phyloP scores from a whole-genome alignment of 2,888 invertebrate genomes.

The Leptopterna dolabrata region DNA sequence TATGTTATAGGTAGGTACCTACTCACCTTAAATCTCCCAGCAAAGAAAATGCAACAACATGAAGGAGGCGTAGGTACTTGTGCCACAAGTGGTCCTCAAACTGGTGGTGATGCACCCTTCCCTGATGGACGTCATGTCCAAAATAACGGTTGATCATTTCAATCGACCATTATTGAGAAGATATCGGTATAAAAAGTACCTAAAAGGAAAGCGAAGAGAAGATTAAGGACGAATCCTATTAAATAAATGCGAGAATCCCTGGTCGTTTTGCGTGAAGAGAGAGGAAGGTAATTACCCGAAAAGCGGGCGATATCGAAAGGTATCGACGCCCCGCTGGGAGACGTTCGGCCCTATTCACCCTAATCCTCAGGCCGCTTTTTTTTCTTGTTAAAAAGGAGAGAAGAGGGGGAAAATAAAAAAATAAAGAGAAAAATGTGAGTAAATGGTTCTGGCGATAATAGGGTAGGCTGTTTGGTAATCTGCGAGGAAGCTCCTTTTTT shows the following conservation, averaged over 20 bases:
- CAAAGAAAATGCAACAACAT: too few relatives aligned
- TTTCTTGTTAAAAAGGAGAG: neutral
- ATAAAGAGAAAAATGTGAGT: neutral
- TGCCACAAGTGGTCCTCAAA: too few relatives aligned
- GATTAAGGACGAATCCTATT: neutral
- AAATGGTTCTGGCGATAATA: conserved; percentile 5
- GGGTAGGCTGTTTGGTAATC: neutral
- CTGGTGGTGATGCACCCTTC: too few relatives aligned
- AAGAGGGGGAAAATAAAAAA: neutral
- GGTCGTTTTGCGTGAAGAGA: neutral
- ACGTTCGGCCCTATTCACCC: conserved; percentile 1
- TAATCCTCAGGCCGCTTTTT: neutral
- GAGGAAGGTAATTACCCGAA: neutral
- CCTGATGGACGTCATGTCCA: too few relatives aligned
- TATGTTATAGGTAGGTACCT: too few relatives aligned
- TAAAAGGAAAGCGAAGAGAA: too few relatives aligned
- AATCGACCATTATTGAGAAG: too few relatives aligned
- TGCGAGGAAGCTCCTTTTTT: neutral
- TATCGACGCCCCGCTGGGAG: neutral
- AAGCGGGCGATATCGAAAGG: neutral
- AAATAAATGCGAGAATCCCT: neutral
- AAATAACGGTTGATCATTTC: too few relatives aligned
- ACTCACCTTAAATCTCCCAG: too few relatives aligned
- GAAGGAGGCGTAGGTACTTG: too few relatives aligned
- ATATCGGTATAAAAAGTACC: too few relatives aligned